These are phyloP conservation scores for Opisthograptis luteolata DNA, from an alignment of 2,888 invertebrate species.

Conservation along the genomic window DNA sequence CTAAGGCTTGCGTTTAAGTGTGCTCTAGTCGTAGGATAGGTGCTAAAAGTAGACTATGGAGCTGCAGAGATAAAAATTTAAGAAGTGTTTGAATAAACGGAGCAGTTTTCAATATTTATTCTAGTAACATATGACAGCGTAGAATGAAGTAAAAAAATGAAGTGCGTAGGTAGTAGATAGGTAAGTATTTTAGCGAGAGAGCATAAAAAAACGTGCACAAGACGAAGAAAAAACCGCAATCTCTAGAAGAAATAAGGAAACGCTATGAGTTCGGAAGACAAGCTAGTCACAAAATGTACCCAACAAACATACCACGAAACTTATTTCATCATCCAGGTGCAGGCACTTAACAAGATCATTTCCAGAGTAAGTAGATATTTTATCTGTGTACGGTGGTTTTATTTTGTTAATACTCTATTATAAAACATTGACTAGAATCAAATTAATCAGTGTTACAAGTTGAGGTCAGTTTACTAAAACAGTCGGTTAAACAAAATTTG, in stretches of 20 bases:
- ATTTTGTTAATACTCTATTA: constrained; percentile 35
- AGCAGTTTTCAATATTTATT: too few relatives aligned
- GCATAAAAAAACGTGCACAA: constrained; percentile 2
- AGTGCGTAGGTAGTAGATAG: too few relatives aligned
- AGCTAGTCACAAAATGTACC: constrained; percentile 74
- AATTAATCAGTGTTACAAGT: constrained; percentile 31
- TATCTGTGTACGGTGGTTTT: constrained; percentile 26
- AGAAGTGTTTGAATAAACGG: too few relatives aligned
- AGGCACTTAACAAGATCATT: constrained; percentile 19
- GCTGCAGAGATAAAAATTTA: too few relatives aligned
- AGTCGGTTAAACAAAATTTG: constrained; percentile 24
- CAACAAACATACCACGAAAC: constrained; percentile 76
- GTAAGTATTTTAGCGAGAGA: too few relatives aligned
- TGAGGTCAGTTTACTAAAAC: constrained; percentile 34
- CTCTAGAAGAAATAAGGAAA: constrained; percentile 22
- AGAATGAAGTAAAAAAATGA: too few relatives aligned
- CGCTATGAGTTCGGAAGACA: constrained; percentile 27
- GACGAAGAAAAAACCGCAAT: neutral
- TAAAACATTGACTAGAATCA: constrained; percentile 27
- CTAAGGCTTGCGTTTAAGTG: too few relatives aligned
- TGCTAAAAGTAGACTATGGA: too few relatives aligned
- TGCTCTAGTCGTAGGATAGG: too few relatives aligned
- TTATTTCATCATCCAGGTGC: constrained; percentile 51
- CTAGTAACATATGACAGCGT: too few relatives aligned
- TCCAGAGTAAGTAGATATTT: constrained; percentile 26